Evolutionary conservation across 2,113 vertebrate species (phyloP).

Genomic region (Pachycephala philippinensis): DNA sequence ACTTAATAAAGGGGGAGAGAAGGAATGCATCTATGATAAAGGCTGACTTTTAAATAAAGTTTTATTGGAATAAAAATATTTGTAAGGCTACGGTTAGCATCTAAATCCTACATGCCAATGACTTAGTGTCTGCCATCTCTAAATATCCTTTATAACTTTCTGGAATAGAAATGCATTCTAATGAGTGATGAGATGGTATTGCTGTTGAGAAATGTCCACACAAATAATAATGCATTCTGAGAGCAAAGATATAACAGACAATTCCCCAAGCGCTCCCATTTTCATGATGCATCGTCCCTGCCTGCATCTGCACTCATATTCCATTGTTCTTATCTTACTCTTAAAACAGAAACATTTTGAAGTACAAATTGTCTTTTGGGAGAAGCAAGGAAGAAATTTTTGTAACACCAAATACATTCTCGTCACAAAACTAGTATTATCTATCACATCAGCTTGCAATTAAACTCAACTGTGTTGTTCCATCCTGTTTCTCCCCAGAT

Average conservation of each 20-base stretch:
- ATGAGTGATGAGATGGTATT: background rate
- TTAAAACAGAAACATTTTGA: background rate
- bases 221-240: background rate
- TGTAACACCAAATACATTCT: background rate
- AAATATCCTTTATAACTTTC: background rate
- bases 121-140: background rate
- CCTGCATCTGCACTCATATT: background rate
- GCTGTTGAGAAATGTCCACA: background rate
- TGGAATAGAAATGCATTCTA: background rate
- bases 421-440: background rate
- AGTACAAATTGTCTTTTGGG: background rate
- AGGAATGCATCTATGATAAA: background rate
- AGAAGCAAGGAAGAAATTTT: background rate
- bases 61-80: background rate
- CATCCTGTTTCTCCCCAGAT: background rate
- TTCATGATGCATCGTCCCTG: background rate
- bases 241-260: background rate
- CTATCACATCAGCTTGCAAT: background rate
- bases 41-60: background rate
- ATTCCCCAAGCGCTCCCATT: background rate
- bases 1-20: background rate
- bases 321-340: background rate
- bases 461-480: background rate
- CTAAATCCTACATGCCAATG: background rate
- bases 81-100: background rate